These are phyloP conservation scores for Lithophane leautieri DNA, from an alignment of 2,888 invertebrate species.

Conservation along the genomic window DNA sequence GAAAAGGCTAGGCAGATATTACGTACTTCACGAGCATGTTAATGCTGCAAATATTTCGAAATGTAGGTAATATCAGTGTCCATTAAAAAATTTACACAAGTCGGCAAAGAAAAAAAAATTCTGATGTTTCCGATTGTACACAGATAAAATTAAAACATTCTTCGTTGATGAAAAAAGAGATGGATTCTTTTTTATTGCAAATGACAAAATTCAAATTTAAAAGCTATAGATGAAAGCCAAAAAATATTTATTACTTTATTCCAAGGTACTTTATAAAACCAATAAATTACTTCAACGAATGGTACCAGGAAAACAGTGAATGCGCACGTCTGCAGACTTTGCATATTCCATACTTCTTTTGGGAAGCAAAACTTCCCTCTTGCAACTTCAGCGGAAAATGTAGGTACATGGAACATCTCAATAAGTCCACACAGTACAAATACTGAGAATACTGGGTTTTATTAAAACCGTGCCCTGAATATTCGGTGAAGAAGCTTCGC, in stretches of 20 bases:
- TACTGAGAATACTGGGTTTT: constrained; percentile 65
- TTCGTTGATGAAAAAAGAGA: not conserved
- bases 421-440: constrained; percentile 63
- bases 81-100: not conserved
- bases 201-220: not conserved
- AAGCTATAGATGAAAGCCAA: not conserved
- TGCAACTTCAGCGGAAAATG: constrained; percentile 44
- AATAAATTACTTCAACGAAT: constrained; percentile 19
- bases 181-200: not conserved
- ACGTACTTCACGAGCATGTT: not conserved
- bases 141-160: not conserved
- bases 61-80: not conserved
- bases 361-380: constrained; percentile 51
- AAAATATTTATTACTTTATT: not conserved
- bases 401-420: constrained; percentile 58
- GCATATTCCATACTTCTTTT: constrained; percentile 50
- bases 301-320: constrained; percentile 29
- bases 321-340: constrained; percentile 52
- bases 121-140: too few relatives aligned
- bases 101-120: not conserved
- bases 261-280: constrained; percentile 6
- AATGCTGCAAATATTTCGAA: not conserved
- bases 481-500: constrained; percentile 40
- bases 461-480: constrained; percentile 74
- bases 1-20: not conserved